Evolutionary conservation across 2,113 vertebrate species (phyloP).

Genomic region (Poecilia latipinna): DNA sequence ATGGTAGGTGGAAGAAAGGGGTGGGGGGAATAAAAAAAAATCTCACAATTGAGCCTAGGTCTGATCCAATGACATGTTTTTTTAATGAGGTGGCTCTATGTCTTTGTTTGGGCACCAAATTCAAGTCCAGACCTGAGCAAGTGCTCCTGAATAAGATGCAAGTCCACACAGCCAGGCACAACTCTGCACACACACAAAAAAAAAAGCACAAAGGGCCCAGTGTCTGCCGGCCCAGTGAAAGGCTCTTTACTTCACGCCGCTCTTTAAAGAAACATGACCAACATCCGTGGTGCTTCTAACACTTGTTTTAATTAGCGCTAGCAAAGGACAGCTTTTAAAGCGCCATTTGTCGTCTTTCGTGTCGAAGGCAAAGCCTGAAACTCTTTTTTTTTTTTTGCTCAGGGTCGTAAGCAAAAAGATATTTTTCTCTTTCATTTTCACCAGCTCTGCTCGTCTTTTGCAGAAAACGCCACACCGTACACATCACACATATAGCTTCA

Average conservation of each 20-base stretch:
- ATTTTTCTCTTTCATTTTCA: conserved; percentile 65
- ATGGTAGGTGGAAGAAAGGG: conserved; percentile 58
- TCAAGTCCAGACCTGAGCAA: conserved; percentile 57
- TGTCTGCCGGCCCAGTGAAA: conserved; percentile 43
- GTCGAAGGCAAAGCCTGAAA: conserved; percentile 11
- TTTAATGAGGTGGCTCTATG: conserved; percentile 76
- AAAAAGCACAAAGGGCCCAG: conserved; percentile 50
- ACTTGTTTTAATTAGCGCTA: conserved; percentile 9
- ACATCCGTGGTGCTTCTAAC: conserved; percentile 26
- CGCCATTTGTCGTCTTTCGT: neutral
- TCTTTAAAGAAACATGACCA: conserved; percentile 13
- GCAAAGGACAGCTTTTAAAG: neutral
- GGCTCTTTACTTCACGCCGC: conserved; percentile 22
- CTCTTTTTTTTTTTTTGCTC: conserved; percentile 17
- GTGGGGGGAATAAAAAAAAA: conserved; percentile 25
- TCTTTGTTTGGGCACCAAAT: conserved; percentile 73
- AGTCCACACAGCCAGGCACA: conserved; percentile 44
- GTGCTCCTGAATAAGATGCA: conserved; percentile 60
- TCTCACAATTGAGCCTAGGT: conserved; percentile 66
- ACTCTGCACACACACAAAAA: conserved; percentile 19
- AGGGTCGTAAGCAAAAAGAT: conserved; percentile 50
- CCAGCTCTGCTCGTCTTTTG: conserved; percentile 50
- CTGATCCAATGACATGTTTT: conserved; percentile 80
- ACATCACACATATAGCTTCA: conserved; percentile 59
- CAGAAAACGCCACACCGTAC: conserved; percentile 52